Percentiles rank a stretch among this genome's conserved stretches.
Evolutionary conservation across 2,888 invertebrate genomes (phyloP).

Genomic region (Phaonia tiefii): DNA sequence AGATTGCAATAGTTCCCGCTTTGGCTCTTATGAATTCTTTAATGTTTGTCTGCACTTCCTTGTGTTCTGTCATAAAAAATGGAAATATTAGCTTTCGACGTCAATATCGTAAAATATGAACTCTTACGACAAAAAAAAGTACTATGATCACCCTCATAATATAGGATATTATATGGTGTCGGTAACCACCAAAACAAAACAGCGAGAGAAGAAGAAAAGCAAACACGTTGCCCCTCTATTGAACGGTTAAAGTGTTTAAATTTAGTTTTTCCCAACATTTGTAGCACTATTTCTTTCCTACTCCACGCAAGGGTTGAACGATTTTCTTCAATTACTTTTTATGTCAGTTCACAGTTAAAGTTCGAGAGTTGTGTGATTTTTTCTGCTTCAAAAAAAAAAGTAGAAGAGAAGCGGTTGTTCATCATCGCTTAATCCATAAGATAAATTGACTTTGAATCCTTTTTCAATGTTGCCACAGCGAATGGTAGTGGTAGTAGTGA

Average conservation of each 20-base stretch:
- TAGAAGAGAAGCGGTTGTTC: slow-evolving; percentile 53
- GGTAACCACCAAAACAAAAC: too few relatives aligned
- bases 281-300: not conserved
- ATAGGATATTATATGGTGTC: too few relatives aligned
- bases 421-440: slow-evolving; percentile 68
- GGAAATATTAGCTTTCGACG: too few relatives aligned
- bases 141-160: too few relatives aligned
- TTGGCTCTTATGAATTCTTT: too few relatives aligned
- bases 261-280: not conserved
- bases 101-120: too few relatives aligned
- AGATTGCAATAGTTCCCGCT: too few relatives aligned
- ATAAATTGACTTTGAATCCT: slow-evolving; percentile 69
- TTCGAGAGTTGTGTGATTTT: not conserved
- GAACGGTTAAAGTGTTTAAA: not conserved
- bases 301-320: not conserved
- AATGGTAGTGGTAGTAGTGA: slow-evolving; percentile 22
- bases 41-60: too few relatives aligned
- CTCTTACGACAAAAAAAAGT: too few relatives aligned
- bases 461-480: slow-evolving; percentile 58
- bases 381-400: not conserved
- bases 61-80: too few relatives aligned
- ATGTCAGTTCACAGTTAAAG: not conserved
- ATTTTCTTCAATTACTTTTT: not conserved
- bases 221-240: too few relatives aligned
- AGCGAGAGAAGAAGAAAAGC: too few relatives aligned